Evolutionary conservation across 2,797 vertebrate species (phyloP).

Genomic region (Coracias cyanogaster): DNA sequence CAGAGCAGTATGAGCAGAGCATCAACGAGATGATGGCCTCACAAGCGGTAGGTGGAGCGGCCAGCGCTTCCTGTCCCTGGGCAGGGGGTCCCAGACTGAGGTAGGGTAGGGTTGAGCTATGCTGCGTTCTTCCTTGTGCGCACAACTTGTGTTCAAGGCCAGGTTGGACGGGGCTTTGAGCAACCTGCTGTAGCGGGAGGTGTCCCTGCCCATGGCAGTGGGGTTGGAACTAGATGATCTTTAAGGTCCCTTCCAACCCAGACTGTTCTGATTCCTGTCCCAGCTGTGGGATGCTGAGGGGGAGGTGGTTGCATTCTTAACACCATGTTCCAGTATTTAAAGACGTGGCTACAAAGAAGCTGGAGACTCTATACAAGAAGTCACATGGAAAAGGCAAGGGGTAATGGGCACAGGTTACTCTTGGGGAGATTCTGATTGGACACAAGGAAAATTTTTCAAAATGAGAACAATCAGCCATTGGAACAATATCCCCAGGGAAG

Average conservation of each 20-base stretch:
- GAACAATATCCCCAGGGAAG: background rate
- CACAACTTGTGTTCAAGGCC: too few relatives aligned
- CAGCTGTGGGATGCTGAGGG: background rate
- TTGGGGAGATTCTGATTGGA: background rate
- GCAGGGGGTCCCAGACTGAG: accelerated
- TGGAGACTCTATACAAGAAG: background rate
- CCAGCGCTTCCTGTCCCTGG: background rate
- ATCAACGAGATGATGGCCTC: constrained; percentile 99
- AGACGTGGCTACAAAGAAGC: background rate
- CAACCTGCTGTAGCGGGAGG: too few relatives aligned
- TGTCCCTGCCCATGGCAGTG: too few relatives aligned
- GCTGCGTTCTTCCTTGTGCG: background rate
- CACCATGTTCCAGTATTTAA: too few relatives aligned
- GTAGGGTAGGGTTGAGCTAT: background rate
- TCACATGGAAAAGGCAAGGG: background rate
- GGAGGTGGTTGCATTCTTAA: accelerated
- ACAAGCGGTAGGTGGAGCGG: constrained; percentile 89
- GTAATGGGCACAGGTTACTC: background rate
- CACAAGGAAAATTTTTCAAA: background rate
- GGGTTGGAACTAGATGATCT: too few relatives aligned
- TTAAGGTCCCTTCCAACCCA: too few relatives aligned
- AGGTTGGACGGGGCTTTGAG: too few relatives aligned
- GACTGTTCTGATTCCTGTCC: background rate
- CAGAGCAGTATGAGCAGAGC: constrained; percentile 94
- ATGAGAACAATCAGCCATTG: background rate